Evolutionary conservation across 2,113 vertebrate genomes (phyloP).

Genomic region (Sula dactylatra): DNA sequence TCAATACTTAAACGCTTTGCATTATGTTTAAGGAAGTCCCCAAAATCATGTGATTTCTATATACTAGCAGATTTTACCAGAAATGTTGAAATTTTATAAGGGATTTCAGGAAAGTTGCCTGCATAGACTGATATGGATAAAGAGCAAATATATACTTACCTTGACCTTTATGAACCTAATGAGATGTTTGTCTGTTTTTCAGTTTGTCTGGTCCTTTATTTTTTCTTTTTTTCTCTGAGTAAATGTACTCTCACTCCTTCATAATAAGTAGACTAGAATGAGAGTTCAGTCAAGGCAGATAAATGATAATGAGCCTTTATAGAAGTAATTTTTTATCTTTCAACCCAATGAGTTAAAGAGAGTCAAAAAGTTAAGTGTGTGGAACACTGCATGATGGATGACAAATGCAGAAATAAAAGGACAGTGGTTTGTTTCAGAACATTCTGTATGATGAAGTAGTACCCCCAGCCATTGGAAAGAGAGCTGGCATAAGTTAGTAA

Average conservation of each 20-base stretch:
- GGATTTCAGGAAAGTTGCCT: background rate
- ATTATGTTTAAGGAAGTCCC: background rate
- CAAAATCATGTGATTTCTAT: background rate
- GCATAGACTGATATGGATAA: background rate
- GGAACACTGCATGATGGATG: background rate
- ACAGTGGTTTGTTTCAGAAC: background rate
- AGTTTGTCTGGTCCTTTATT: background rate
- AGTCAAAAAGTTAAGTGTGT: conserved; percentile 26
- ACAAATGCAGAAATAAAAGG: conserved; percentile 12
- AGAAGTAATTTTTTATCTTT: conserved; percentile 30
- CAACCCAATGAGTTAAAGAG: background rate
- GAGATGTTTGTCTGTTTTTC: background rate
- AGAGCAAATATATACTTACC: background rate
- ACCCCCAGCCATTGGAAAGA: background rate
- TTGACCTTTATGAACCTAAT: background rate
- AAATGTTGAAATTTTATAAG: background rate
- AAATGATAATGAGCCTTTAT: background rate
- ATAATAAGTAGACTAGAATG: background rate
- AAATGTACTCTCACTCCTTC: background rate
- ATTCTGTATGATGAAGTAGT: background rate
- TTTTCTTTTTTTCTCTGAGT: background rate
- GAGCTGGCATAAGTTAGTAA: background rate
- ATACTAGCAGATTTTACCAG: background rate
- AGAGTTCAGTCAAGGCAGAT: background rate
- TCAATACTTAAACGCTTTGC: background rate